phyloP scores from a whole-genome alignment of 2,797 vertebrate species.

The Chaenodraco wilsoni region DNA sequence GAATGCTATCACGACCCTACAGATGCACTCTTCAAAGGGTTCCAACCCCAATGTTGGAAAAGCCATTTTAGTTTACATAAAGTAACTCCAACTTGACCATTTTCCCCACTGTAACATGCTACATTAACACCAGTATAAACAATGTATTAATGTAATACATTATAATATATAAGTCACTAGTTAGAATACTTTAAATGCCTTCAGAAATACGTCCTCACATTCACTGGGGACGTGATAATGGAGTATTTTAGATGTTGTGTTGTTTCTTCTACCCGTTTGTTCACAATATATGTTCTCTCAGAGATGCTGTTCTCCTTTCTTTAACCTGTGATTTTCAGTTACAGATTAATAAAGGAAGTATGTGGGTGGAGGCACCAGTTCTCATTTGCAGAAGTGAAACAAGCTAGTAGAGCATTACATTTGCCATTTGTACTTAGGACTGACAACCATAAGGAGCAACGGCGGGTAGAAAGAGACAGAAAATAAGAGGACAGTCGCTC shows the following conservation, averaged over 20 bases:
- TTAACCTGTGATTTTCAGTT: conserved; percentile 28
- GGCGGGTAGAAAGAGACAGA: neutral
- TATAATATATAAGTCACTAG: neutral
- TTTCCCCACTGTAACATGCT: neutral
- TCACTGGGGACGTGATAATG: neutral
- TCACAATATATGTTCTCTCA: neutral
- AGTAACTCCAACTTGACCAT: neutral
- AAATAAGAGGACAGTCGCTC: neutral
- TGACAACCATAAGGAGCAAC: neutral
- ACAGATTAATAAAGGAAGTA: conserved; percentile 67
- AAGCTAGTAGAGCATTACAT: neutral
- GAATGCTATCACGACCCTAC: neutral
- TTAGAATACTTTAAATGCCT: neutral
- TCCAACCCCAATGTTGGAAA: neutral
- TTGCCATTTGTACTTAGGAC: neutral
- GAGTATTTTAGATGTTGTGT: neutral
- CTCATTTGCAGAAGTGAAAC: conserved; percentile 77
- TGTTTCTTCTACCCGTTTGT: neutral
- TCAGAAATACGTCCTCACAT: neutral
- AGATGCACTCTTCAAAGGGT: neutral
- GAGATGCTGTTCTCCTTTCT: conserved; percentile 26
- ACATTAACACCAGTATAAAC: neutral
- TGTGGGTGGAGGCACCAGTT: conserved; percentile 21
- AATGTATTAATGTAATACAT: neutral
- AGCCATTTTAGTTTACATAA: neutral